phyloP scores from a whole-genome alignment of 2,888 invertebrate species.

The Ephialtes manifestator region DNA sequence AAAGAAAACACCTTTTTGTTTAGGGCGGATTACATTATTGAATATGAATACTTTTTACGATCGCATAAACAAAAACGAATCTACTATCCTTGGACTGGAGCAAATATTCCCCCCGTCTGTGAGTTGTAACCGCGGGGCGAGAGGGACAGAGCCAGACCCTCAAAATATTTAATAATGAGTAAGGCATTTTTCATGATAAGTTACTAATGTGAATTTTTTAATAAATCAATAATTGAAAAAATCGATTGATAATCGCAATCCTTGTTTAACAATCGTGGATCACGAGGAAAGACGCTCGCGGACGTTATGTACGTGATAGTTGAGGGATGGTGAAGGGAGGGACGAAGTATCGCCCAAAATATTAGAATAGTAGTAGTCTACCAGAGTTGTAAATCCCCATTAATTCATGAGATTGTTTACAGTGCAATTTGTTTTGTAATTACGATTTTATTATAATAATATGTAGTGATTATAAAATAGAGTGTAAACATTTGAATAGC shows the following conservation, averaged over 20 bases:
- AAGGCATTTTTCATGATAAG: constrained; percentile 85
- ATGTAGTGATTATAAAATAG: too few species aligned
- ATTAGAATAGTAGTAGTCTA: constrained; percentile 17
- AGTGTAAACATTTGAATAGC: too few species aligned
- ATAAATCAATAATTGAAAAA: constrained; percentile 81
- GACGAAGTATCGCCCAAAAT: constrained; percentile 3
- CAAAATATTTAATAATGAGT: constrained; percentile 83
- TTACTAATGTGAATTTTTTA: constrained; percentile 85
- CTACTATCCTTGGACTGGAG: constrained; percentile 76
- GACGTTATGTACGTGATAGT: constrained; percentile 30
- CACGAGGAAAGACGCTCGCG: constrained; percentile 53
- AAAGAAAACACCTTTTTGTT: constrained; percentile 63
- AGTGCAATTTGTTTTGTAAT: too few species aligned
- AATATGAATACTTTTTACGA: constrained; percentile 75
- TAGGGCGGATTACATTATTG: constrained; percentile 70
- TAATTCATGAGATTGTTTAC: too few species aligned
- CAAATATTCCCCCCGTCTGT: constrained; percentile 71
- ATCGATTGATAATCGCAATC: constrained; percentile 57
- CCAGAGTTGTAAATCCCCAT: too few species aligned
- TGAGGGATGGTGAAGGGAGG: constrained; percentile 18
- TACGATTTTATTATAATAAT: too few species aligned
- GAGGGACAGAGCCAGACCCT: constrained; percentile 76
- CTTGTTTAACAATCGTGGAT: constrained; percentile 59
- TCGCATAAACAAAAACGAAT: constrained; percentile 75
- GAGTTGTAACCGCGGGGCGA: constrained; percentile 72